phyloP scores from a whole-genome alignment of 2,888 invertebrate species.

The Xanthia togata region DNA sequence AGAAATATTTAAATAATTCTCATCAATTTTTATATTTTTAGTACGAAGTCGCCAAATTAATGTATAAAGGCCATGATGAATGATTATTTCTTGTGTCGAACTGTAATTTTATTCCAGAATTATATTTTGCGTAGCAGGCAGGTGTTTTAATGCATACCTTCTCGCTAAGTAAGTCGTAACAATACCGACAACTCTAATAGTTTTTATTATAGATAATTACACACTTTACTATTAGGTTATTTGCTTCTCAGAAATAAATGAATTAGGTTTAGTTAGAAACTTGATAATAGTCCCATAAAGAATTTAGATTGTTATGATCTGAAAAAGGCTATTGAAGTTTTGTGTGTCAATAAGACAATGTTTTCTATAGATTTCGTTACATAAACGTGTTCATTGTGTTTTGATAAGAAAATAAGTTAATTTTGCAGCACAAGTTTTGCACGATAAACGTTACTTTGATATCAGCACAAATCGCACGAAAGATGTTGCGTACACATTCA shows the following conservation, averaged over 20 bases:
- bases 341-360: slow-evolving; percentile 14
- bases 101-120: slow-evolving; percentile 56
- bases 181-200: slow-evolving; percentile 44
- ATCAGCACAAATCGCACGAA: slow-evolving; percentile 67
- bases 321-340: slow-evolving; percentile 1
- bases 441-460: slow-evolving; percentile 62
- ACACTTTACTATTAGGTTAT: slow-evolving; percentile 36
- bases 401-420: slow-evolving; percentile 40
- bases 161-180: slow-evolving; percentile 55
- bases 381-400: slow-evolving; percentile 31
- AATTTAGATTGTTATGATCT: slow-evolving; percentile 42
- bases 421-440: slow-evolving; percentile 65
- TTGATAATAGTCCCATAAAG: slow-evolving; percentile 21
- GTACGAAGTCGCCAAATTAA: not conserved
- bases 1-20: slow-evolving; percentile 39
- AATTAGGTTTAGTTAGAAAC: slow-evolving; percentile 33
- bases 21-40: not conserved
- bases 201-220: slow-evolving; percentile 29
- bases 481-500: slow-evolving; percentile 60
- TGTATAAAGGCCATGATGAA: not conserved
- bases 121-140: slow-evolving; percentile 57
- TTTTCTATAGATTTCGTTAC: slow-evolving; percentile 14
- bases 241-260: slow-evolving; percentile 30
- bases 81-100: slow-evolving; percentile 58
- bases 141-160: slow-evolving; percentile 52